A percentile compares a stretch with the other conserved stretches of the same genome.
Evolutionary conservation across 2,113 vertebrate species (phyloP).

Genomic region (Gnathochromis pfefferi): DNA sequence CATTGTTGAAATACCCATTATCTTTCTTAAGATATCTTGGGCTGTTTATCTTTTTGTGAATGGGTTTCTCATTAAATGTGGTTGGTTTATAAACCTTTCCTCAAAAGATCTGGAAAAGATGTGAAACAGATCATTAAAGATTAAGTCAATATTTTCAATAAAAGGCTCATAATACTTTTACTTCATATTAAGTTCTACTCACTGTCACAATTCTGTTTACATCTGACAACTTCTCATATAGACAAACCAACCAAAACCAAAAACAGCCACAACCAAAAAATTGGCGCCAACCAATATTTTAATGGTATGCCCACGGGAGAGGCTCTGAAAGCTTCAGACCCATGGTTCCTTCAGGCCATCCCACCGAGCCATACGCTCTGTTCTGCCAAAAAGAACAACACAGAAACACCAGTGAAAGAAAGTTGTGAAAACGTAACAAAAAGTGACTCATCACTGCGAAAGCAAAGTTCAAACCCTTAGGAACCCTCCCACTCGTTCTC

Average conservation of each 20-base stretch:
- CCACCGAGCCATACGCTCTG: background rate
- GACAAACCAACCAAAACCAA: background rate
- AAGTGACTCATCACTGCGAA: background rate
- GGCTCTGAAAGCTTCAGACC: background rate
- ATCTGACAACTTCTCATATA: fast-evolving
- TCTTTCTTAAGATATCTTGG: background rate
- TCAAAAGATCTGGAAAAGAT: background rate
- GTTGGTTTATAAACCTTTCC: background rate
- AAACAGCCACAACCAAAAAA: background rate
- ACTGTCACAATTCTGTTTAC: background rate
- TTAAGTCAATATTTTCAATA: background rate
- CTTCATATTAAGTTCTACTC: background rate
- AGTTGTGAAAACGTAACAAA: background rate
- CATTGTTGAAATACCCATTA: background rate
- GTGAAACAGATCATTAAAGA: background rate
- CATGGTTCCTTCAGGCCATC: background rate
- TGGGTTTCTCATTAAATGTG: background rate
- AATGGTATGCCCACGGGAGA: background rate
- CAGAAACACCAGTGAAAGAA: background rate
- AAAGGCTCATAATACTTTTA: background rate
- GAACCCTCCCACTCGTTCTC: background rate
- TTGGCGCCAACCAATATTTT: background rate
- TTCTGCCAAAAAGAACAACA: background rate
- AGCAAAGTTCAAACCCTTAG: background rate
- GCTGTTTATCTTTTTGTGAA: background rate